phyloP scores from a whole-genome alignment of 2,888 invertebrate species.

The Euplagia quadripunctaria region DNA sequence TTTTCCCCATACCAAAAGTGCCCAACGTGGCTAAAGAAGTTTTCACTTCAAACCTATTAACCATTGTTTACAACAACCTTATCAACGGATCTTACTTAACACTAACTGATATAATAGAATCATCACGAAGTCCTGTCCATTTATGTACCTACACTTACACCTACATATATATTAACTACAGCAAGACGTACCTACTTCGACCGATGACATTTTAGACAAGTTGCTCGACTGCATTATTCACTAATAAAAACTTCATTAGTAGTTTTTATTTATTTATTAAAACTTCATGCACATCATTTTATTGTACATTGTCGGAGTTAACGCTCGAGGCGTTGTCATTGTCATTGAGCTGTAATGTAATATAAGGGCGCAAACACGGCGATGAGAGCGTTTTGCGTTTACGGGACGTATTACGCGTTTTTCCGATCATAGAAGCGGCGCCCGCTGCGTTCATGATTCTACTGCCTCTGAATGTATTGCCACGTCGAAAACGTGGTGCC shows the following conservation, averaged over 20 bases:
- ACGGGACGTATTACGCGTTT: no score
- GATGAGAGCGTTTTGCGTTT: neutral
- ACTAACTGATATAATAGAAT: neutral
- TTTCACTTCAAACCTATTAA: neutral
- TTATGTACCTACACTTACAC: neutral
- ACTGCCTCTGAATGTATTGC: no score
- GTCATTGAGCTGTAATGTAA: no score
- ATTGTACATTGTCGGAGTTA: no score
- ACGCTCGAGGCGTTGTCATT: neutral
- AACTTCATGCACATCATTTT: no score
- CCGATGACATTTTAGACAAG: slow-evolving; percentile 49
- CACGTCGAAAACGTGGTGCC: no score
- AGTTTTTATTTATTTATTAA: neutral
- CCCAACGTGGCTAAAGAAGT: neutral
- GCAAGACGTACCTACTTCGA: slow-evolving; percentile 22
- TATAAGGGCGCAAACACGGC: neutral
- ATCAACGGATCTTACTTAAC: neutral
- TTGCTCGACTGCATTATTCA: slow-evolving; percentile 49
- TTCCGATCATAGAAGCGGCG: no score
- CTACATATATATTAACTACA: neutral
- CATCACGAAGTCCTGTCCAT: neutral
- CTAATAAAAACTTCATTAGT: neutral
- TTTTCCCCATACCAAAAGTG: no score
- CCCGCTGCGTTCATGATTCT: no score
- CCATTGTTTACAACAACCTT: neutral